Evolutionary conservation across 2,797 vertebrate genomes (phyloP), one percentile per base, ranked within the genome.

Genomic region (Potorous gilbertii): DNA sequence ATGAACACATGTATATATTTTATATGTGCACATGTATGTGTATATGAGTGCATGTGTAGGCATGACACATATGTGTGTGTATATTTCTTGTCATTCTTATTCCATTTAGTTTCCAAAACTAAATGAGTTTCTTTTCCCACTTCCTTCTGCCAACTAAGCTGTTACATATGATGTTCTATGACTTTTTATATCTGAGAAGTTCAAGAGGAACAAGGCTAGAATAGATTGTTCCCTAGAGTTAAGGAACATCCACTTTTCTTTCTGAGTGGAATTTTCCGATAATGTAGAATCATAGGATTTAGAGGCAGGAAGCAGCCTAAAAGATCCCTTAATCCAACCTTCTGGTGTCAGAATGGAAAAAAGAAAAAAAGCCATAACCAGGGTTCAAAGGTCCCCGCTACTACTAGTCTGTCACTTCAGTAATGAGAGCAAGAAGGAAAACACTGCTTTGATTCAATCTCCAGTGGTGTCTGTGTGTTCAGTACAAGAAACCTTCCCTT

Each of bases 391-490:
- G 92, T 95, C 96, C 74, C 54, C 93, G 56, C 74, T 96, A 94
- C 59, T 91, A 91, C 59, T 56, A 55, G 91, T 95, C 96, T 92
- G 27, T 89, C 52, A 59, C 94, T 93, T 57, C 87, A 31, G 40
- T 97, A 97, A 96, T 97, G 97, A 98, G 96, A 87, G 95, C 95
- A 97, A 93, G 94, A 93, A 95, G 96, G 97, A 94, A 97, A 94
- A 81, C 62, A 81, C 90, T 87, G 66, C 93, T 96, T 74, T 0
- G 91, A 97, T 97, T 95, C 93, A 94, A 96, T 96, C 95, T 96
- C 89, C 31, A 59, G 95, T 87, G 95, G 90, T 93, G 91, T 91
- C 96, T 90, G 57, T 55, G 96, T 0, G 0, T 96, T 21, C 95
- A 95, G 92, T 92, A 97, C 97, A 95, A 1, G 5, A 81, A 95